A percentile compares a stretch with the other conserved stretches of the same genome.
These are phyloP conservation scores for Calameuta idolon DNA, from an alignment of 2,888 invertebrate genomes.

Conservation along the genomic window DNA sequence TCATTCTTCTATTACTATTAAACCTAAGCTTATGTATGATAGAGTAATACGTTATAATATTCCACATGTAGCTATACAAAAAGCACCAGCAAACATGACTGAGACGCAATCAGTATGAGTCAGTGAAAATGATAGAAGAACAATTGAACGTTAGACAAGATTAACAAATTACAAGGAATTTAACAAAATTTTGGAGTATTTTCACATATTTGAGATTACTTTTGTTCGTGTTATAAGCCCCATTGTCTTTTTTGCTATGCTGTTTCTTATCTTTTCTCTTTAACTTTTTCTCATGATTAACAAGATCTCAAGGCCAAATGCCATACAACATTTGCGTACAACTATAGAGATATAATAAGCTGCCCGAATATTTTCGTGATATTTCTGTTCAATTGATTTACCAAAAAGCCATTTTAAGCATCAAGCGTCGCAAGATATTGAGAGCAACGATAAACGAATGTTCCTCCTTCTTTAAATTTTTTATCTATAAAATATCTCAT, in stretches of 20 bases:
- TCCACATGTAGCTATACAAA: slow-evolving; percentile 42
- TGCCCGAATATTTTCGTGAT: background rate
- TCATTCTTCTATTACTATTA: background rate
- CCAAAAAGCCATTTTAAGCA: background rate
- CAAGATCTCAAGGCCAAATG: background rate
- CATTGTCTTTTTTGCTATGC: background rate
- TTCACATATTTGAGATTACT: background rate
- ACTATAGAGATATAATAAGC: background rate
- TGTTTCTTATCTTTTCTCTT: background rate
- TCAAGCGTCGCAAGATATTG: background rate
- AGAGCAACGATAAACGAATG: background rate
- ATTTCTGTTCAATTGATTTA: background rate
- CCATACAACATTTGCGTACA: background rate
- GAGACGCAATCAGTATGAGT: slow-evolving; percentile 31
- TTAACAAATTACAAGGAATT: slow-evolving; percentile 16
- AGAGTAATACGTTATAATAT: slow-evolving; percentile 32
- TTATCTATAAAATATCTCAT: background rate
- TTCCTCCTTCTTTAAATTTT: background rate
- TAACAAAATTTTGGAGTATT: background rate
- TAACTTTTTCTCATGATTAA: background rate
- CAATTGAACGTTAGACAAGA: slow-evolving; percentile 18
- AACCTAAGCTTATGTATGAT: background rate
- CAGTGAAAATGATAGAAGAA: background rate
- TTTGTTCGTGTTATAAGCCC: background rate
- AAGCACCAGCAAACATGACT: slow-evolving; percentile 46